Conservation (phyloP, 2,888 invertebrate species). For the Metalampra italica region DNA sequence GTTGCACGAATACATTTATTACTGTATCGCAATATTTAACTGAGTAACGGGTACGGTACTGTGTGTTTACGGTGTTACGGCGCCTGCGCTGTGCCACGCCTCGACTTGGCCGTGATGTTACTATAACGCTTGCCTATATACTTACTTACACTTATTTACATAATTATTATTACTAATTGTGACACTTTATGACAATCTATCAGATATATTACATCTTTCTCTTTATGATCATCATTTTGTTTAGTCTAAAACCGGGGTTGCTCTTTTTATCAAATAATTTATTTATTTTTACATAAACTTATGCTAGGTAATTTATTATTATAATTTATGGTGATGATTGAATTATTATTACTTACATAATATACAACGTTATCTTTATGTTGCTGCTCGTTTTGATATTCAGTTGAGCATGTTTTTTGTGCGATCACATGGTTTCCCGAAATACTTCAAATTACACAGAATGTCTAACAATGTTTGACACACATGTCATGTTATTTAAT, state of each 20-base stretch:
- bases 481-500: background rate
- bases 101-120: too few relatives aligned
- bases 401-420: conserved; percentile 11
- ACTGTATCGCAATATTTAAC: too few relatives aligned
- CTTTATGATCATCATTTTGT: background rate
- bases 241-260: background rate
- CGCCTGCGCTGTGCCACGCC: too few relatives aligned
- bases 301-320: background rate
- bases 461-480: background rate
- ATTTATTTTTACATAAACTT: background rate
- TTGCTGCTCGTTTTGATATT: conserved; percentile 11
- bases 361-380: conserved; percentile 4
- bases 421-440: conserved; percentile 1
- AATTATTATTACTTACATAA: background rate
- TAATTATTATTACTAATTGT: too few relatives aligned
- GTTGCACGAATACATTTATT: too few relatives aligned
- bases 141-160: too few relatives aligned
- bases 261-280: background rate
- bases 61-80: too few relatives aligned
- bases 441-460: background rate
- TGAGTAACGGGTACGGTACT: too few relatives aligned
- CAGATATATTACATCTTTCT: background rate
- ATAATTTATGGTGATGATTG: background rate
- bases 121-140: too few relatives aligned
- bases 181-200: too few relatives aligned